These are phyloP conservation scores for Lindbergichthys nudifrons DNA, from an alignment of 2,797 vertebrate species.

Conservation along the genomic window DNA sequence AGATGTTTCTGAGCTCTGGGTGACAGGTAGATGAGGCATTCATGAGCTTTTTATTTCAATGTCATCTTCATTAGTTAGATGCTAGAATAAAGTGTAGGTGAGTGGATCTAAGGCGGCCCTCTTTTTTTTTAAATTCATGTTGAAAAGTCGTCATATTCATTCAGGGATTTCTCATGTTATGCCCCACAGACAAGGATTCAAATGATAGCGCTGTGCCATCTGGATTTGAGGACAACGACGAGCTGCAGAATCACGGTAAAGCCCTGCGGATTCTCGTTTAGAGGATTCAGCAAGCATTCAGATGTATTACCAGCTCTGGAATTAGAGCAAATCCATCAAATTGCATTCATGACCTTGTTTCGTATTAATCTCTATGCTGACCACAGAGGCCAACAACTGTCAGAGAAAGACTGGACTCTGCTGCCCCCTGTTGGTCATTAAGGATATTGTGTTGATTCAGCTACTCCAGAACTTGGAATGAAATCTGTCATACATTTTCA, in stretches of 20 bases:
- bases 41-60: conserved; percentile 24
- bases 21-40: conserved; percentile 72
- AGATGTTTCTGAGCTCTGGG: conserved; percentile 67
- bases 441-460: background rate
- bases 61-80: conserved; percentile 16
- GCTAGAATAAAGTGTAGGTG: background rate
- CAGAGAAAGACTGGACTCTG: conserved; percentile 34
- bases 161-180: conserved; percentile 34
- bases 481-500: too few relatives aligned
- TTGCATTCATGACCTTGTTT: conserved; percentile 80
- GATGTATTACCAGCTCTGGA: conserved; percentile 75
- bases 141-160: background rate
- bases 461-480: too few relatives aligned
- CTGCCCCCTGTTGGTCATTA: conserved; percentile 67
- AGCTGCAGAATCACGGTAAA: conserved; percentile 78
- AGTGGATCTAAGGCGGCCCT: background rate
- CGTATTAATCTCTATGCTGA: conserved; percentile 72
- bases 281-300: conserved; percentile 70
- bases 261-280: conserved; percentile 54
- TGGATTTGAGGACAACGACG: conserved; percentile 77
- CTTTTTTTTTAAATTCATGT: conserved; percentile 12
- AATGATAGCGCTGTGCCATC: conserved; percentile 66
- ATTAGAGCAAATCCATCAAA: conserved; percentile 80
- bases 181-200: conserved; percentile 75
- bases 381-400: conserved; percentile 20